phyloP scores from a whole-genome alignment of 2,797 vertebrate genomes.

The Triplophysa yarkandensis region DNA sequence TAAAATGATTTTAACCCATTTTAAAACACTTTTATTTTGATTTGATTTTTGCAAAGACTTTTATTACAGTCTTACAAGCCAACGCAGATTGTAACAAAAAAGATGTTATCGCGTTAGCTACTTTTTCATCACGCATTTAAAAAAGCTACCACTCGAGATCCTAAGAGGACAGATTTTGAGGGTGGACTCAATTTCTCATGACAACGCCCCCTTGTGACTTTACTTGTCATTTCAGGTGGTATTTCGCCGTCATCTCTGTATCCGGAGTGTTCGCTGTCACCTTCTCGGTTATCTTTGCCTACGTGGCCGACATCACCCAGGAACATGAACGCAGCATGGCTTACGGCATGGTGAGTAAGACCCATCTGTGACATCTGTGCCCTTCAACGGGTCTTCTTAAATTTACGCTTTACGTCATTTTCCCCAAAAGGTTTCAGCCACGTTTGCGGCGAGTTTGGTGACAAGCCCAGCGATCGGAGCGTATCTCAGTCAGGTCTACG shows the following conservation, averaged over 20 bases:
- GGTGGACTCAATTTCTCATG: too few species aligned
- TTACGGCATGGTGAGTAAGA: conserved; percentile 79
- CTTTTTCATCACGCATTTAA: too few species aligned
- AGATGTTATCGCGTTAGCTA: too few species aligned
- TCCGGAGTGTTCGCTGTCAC: conserved; percentile 88
- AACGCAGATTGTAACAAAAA: too few species aligned
- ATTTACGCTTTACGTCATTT: background rate
- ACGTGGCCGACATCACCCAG: conserved; percentile 88
- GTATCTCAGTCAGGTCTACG: conserved; percentile 82
- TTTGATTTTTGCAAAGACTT: too few species aligned
- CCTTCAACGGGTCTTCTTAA: background rate
- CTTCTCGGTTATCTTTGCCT: conserved; percentile 87
- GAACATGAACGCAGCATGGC: conserved; percentile 90
- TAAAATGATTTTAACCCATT: too few species aligned
- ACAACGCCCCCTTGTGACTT: too few species aligned
- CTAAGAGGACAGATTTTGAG: too few species aligned
- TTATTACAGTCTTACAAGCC: too few species aligned
- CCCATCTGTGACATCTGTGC: background rate
- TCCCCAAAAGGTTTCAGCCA: conserved; percentile 80
- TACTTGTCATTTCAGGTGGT: conserved; percentile 77
- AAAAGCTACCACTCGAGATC: too few species aligned
- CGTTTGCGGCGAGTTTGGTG: conserved; percentile 85
- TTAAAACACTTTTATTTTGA: too few species aligned
- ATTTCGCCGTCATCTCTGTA: conserved; percentile 87
- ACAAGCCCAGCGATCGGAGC: conserved; percentile 87